Evolutionary conservation across 2,888 invertebrate species (phyloP), one percentile per base, ranked within the genome.

Genomic region (Copidosoma aretas): DNA sequence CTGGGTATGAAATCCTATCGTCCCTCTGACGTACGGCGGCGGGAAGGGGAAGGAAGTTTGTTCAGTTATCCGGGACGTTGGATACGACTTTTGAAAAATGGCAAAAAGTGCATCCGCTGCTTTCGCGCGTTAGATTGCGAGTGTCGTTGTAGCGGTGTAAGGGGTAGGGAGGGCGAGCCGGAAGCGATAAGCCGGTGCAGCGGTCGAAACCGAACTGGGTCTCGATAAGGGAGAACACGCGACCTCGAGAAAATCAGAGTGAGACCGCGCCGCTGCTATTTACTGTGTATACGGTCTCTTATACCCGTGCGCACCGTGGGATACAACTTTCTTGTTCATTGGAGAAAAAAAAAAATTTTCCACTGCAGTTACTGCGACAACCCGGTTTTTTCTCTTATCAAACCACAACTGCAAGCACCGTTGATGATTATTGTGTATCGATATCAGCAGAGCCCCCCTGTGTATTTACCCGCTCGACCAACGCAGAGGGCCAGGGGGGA

Each of bases 191-290:
- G 71, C 76, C 68, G 74, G 73, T 64, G 69, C 64, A 69, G 73
- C 75, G 77, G 77, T 77, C 75, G 78, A 78, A 77, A 75, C 75
- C 72, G 68, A 74, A 77, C 75, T 67, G 69, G 69, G 68, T 67
- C 68, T 79, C 80, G 80, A 79, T 80, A 79, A 80, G 74, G 75
- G 12, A 77, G 77, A 75, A 32, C 32, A 3, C 32, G 76, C 76
- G 78, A 74, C 71, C 75, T 74, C 74, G 75, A 72, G 10, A 3
- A 12, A n/a, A n/a, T n/a, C 17, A 21, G 22, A 19, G 17, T 3
- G 4, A 52, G 3, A 22, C 3, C 8, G n/a, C 52, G 17, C 46
- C 25, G 22, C 25, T 53, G 41, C 52, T 60, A 62, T 63, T n/a
- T n/a, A n/a, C n/a, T n/a, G n/a, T n/a, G n/a, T n/a, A n/a, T n/a